Evolutionary conservation across 2,797 vertebrate genomes (phyloP), one percentile per base, ranked within the genome.

Genomic region (Enteromius viviparus): DNA sequence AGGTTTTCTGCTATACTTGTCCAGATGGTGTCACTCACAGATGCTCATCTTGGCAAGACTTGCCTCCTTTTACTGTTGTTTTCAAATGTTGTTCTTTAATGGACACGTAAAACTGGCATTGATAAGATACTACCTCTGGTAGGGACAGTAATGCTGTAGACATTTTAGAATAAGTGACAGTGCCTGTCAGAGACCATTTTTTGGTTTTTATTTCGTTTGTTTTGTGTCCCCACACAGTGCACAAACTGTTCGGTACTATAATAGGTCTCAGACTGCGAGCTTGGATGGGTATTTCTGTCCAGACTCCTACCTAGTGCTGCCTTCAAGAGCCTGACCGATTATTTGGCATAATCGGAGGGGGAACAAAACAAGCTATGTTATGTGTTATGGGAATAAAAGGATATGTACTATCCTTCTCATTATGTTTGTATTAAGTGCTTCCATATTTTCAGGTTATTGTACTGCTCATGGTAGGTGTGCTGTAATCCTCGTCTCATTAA

Each of bases 81-180:
- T 88, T 87, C 23, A 87, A 85, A 80, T 80, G 53, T 77, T 70
- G 76, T 85, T 82, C 82, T 86, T 80, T 86, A 86, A 84, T 74
- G 77, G 85, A 88, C 76, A 75, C 53, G 85, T 83, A 80, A 87
- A 74, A 69, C 79, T 88, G 87, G 80, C 82, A 87, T 84, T 87
- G 84, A 82, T 75, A 74, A 82, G 79, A 84, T 86, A 87, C 88
- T 93, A 91, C 92, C 93, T 93, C 92, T 81, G 71, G 82, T 85
- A 89, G 85, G 86, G 87, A 89, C 87, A 82, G 84, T 86, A 83
- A 89, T 89, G 86, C 89, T 84, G 68, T 87, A 76, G 60, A 85
- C 86, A 85, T 83, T 88, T 87, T 88, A 87, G 88, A 89, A 88
- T 83, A 86, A 85, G 84, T 87, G 87, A 86, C 71, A 79, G 88